Evolutionary conservation across 2,888 invertebrate species (phyloP), one percentile per base, ranked within the genome.

Genomic region (Pammene fasciana): DNA sequence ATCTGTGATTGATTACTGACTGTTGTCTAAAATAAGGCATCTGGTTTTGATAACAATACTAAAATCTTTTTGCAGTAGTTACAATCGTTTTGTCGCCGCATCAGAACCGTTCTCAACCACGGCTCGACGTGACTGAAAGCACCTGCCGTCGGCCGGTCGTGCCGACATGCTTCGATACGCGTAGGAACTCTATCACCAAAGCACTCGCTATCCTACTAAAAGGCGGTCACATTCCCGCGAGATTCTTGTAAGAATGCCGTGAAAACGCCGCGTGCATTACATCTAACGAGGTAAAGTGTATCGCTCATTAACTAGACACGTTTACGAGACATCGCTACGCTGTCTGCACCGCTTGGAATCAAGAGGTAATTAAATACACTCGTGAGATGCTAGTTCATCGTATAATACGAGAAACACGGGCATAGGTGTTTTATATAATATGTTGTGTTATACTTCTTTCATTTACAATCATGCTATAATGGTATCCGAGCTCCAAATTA

Each of bases 121-220:
- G 74, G 76, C 71, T 77, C 84, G 81, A 85, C 86, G 87, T 87
- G 86, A 86, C 86, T 76, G 81, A 76, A 74, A 78, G 79, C 87
- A 87, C 83, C 87, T 87, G 87, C 83, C 80, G 76, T 77, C 76
- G 79, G 73, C 72, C 74, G 75, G 71, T 78, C 82, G 84, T 82
- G 83, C 79, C 82, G 84, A 80, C 82, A 85, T 80, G 83, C 81
- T 76, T 79, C 80, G 77, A 72, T 78, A 76, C 59, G 75, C 75
- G 77, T 74, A 70, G 71, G 73, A 72, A 67, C 67, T 55, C 73
- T 77, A 82, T 79, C 73, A 71, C 73, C 72, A 57, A 71, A 73
- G 71, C 75, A 67, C 72, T 76, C 73, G 77, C 68, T 75, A 79
- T 72, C 61, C 71, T 71, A 67, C 68, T 56, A 36, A 50, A 46